phyloP scores from a whole-genome alignment of 2,113 vertebrate species.

The Megalops atlanticus region DNA sequence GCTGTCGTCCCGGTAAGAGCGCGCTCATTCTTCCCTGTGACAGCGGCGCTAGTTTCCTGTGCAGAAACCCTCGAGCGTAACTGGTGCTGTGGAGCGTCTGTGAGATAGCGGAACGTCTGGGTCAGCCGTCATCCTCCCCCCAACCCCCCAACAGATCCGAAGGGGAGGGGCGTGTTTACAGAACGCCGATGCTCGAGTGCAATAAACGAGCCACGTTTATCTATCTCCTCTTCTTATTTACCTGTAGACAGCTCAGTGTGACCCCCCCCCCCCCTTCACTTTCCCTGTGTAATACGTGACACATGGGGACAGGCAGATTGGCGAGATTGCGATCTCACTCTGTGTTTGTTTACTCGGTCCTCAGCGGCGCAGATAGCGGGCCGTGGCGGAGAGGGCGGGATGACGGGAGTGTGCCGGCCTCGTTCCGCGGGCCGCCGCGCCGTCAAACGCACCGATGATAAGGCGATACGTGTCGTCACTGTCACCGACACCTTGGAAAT shows the following conservation, averaged over 20 bases:
- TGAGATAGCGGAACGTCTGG: too few relatives aligned
- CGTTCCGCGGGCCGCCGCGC: not conserved
- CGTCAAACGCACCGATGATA: constrained; percentile 4
- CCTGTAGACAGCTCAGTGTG: constrained; percentile 19
- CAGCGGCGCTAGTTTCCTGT: too few relatives aligned
- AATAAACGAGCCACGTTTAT: constrained; percentile 20
- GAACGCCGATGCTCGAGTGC: not conserved
- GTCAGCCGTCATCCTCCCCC: not conserved
- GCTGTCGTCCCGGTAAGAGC: too few relatives aligned
- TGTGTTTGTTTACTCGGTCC: constrained; percentile 27
- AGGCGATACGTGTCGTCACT: not conserved
- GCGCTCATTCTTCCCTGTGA: too few relatives aligned
- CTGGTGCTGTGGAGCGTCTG: too few relatives aligned
- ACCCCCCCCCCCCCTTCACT: constrained; percentile 1
- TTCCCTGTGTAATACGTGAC: constrained; percentile 13
- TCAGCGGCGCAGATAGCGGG: constrained; percentile 24
- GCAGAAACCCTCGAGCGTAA: too few relatives aligned
- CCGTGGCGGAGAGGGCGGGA: constrained; percentile 12
- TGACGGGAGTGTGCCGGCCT: not conserved
- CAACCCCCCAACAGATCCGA: not conserved
- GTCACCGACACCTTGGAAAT: not conserved
- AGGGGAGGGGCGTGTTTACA: not conserved
- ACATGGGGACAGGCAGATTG: constrained; percentile 23
- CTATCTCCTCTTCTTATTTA: constrained; percentile 8
- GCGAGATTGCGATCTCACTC: constrained; percentile 21